phyloP scores from a whole-genome alignment of 2,888 invertebrate species.

The Drosophila kanekoi region DNA sequence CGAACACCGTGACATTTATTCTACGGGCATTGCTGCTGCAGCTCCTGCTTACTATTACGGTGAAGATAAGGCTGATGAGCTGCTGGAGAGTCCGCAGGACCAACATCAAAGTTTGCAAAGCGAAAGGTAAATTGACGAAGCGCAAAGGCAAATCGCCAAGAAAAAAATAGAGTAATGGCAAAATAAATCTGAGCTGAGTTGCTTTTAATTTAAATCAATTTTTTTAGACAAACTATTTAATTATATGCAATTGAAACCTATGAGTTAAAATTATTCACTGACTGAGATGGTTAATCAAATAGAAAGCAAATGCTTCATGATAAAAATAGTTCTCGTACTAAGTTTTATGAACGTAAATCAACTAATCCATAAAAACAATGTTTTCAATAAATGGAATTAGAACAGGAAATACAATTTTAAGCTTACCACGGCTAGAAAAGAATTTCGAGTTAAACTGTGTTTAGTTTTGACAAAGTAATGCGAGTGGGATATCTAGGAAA shows the following conservation, averaged over 20 bases:
- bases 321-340: too few species aligned
- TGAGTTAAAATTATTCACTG: too few species aligned
- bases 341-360: too few species aligned
- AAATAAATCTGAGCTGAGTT: conserved; percentile 4
- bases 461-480: neutral
- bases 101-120: conserved; percentile 58
- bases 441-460: neutral
- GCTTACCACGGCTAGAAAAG: neutral
- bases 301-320: too few species aligned
- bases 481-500: neutral
- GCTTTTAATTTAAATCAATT: too few species aligned
- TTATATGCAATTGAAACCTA: too few species aligned
- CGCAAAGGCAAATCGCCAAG: conserved; percentile 42
- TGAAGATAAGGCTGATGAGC: conserved; percentile 39
- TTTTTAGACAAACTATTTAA: too few species aligned
- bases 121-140: conserved; percentile 78
- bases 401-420: neutral
- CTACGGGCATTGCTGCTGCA: conserved; percentile 16
- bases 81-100: conserved; percentile 32
- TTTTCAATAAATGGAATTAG: neutral
- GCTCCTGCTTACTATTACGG: conserved; percentile 28
- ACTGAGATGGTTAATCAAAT: too few species aligned
- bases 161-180: conserved; percentile 7
- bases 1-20: conserved; percentile 36
- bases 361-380: too few species aligned